These are phyloP conservation scores for Onychostoma macrolepis DNA, from an alignment of 2,113 vertebrate species.

Conservation along the genomic window DNA sequence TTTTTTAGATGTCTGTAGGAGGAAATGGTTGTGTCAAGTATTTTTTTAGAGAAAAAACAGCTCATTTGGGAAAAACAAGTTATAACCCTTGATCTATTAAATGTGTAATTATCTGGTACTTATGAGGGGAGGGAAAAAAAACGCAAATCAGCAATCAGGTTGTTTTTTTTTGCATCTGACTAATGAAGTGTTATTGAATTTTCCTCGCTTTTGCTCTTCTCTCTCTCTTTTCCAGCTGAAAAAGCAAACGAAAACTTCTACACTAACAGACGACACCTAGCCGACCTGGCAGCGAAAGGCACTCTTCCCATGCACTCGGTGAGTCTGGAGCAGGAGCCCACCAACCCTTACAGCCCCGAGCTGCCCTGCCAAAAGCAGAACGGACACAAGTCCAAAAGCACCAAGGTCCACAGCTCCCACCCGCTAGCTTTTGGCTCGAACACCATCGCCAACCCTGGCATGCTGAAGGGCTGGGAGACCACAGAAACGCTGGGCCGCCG, in stretches of 20 bases:
- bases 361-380: slow-evolving; percentile 82
- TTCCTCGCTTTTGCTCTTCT: slow-evolving; percentile 30
- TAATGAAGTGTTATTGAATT: slow-evolving; percentile 19
- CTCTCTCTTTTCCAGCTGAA: slow-evolving; percentile 80
- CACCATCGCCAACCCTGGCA: slow-evolving; percentile 64
- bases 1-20: neutral
- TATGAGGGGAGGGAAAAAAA: neutral
- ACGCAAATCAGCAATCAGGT: neutral
- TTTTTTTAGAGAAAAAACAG: neutral
- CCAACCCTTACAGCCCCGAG: slow-evolving; percentile 85
- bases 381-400: slow-evolving; percentile 82
- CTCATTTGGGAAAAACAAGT: slow-evolving; percentile 21
- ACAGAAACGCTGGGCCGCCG: slow-evolving; percentile 83
- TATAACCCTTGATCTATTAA: neutral
- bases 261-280: slow-evolving; percentile 83
- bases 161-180: slow-evolving; percentile 3
- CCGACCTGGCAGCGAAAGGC: slow-evolving; percentile 86
- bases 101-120: slow-evolving; percentile 9
- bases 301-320: slow-evolving; percentile 87
- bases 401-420: slow-evolving; percentile 72
- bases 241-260: slow-evolving; percentile 92
- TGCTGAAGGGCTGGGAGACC: slow-evolving; percentile 84
- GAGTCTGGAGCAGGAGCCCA: slow-evolving; percentile 82
- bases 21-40: neutral
- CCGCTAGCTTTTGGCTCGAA: slow-evolving; percentile 61